Evolutionary conservation across 2,797 vertebrate species (phyloP).

Genomic region (Adelosebastes latens): DNA sequence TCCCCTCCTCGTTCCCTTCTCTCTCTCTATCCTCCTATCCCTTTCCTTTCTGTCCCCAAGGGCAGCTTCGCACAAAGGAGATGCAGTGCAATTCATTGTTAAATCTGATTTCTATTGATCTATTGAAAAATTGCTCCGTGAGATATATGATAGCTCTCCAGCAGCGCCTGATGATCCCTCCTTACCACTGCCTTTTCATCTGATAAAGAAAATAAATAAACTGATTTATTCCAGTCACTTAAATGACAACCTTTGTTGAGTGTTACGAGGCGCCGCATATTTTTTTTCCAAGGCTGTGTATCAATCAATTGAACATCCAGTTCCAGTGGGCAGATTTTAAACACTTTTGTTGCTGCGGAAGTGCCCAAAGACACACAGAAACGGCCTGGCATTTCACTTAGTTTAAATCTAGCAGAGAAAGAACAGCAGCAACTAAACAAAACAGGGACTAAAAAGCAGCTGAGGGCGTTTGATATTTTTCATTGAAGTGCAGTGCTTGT

Average conservation of each 20-base stretch:
- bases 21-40: slow-evolving; percentile 66
- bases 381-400: slow-evolving; percentile 37
- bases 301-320: slow-evolving; percentile 19
- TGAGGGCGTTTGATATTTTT: slow-evolving; percentile 58
- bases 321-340: slow-evolving; percentile 29
- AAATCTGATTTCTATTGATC: slow-evolving; percentile 77
- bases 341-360: slow-evolving; percentile 52
- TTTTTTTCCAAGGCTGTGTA: slow-evolving; percentile 23
- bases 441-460: slow-evolving; percentile 39
- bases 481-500: slow-evolving; percentile 63
- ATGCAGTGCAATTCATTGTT: slow-evolving; percentile 68
- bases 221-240: slow-evolving; percentile 22
- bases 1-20: slow-evolving; percentile 69
- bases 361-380: slow-evolving; percentile 52
- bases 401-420: slow-evolving; percentile 49
- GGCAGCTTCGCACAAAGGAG: slow-evolving; percentile 70
- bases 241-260: slow-evolving; percentile 25
- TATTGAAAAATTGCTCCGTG: slow-evolving; percentile 63
- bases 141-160: slow-evolving; percentile 41
- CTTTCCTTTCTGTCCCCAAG: slow-evolving; percentile 70
- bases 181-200: slow-evolving; percentile 42
- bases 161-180: slow-evolving; percentile 30
- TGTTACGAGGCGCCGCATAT: neutral
- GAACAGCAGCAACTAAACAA: slow-evolving; percentile 34
- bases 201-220: slow-evolving; percentile 47